A percentile compares a stretch with the other conserved stretches of the same genome.
Conservation (phyloP, 2,113 vertebrate species). For the Pteronura brasiliensis region DNA sequence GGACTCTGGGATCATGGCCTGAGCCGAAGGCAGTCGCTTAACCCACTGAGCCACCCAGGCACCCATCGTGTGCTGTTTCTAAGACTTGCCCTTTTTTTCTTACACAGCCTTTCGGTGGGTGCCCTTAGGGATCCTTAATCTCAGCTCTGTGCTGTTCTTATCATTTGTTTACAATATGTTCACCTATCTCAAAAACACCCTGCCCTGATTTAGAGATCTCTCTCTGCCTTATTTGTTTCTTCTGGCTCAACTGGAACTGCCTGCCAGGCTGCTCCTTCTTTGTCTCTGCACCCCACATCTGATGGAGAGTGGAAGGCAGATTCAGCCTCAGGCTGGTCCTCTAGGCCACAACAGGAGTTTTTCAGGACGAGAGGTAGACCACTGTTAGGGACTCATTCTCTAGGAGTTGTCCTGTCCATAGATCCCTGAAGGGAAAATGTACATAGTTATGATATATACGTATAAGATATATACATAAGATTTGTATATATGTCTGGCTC, state of each 20-base stretch:
- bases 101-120: neutral
- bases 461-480: neutral
- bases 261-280: neutral
- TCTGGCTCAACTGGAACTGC: neutral
- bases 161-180: slow-evolving; percentile 30
- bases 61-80: neutral
- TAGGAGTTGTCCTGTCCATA: neutral
- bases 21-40: too few relatives aligned
- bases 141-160: neutral
- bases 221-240: neutral
- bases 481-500: neutral
- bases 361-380: neutral
- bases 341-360: neutral
- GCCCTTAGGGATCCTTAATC: neutral
- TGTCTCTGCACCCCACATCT: neutral
- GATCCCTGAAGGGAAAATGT: neutral
- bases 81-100: neutral
- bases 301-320: too few relatives aligned
- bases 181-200: neutral
- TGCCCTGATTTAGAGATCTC: neutral
- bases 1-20: too few relatives aligned
- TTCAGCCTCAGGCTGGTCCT: neutral
- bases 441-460: too few relatives aligned
- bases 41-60: too few relatives aligned
- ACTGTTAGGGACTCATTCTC: neutral